Evolutionary conservation across 2,888 invertebrate species (phyloP).

Genomic region (Acanthopleura granulata): DNA sequence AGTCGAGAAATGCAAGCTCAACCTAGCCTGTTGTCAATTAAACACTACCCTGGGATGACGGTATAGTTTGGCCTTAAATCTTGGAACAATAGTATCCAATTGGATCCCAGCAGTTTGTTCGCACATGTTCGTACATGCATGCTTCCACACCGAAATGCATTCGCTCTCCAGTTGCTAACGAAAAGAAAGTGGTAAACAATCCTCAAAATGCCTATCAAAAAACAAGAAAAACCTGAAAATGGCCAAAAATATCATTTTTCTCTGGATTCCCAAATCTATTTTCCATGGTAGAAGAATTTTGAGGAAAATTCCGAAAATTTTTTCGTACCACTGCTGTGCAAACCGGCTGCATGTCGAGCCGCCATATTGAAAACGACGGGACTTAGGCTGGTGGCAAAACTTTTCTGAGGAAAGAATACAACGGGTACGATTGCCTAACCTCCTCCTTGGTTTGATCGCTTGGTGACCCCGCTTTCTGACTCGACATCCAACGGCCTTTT

Average conservation of each 20-base stretch:
- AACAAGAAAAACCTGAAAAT: slow-evolving; percentile 13
- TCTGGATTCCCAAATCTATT: background rate
- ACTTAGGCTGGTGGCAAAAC: slow-evolving; percentile 5
- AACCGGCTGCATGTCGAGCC: slow-evolving; percentile 55
- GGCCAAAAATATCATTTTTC: slow-evolving; percentile 24
- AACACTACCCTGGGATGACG: slow-evolving; percentile 12
- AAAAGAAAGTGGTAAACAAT: slow-evolving; percentile 20
- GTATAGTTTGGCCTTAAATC: slow-evolving; percentile 18
- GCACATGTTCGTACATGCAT: slow-evolving; percentile 58
- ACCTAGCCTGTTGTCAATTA: slow-evolving; percentile 17
- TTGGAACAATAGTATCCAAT: slow-evolving; percentile 20
- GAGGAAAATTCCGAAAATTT: slow-evolving; percentile 43
- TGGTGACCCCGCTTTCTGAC: slow-evolving; percentile 67
- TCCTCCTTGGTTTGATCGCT: slow-evolving; percentile 68
- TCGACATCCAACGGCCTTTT: slow-evolving; percentile 69
- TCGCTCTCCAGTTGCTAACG: slow-evolving; percentile 23
- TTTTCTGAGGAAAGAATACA: slow-evolving; percentile 26
- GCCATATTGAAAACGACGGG: slow-evolving; percentile 59
- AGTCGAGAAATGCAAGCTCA: slow-evolving; percentile 14
- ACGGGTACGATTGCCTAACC: slow-evolving; percentile 58
- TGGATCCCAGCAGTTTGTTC: slow-evolving; percentile 28
- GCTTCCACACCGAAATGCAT: slow-evolving; percentile 26
- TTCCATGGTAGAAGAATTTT: background rate
- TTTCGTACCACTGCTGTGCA: slow-evolving; percentile 40
- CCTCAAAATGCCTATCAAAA: slow-evolving; percentile 6